phyloP scores from a whole-genome alignment of 2,113 vertebrate species.

The Pyrgilauda ruficollis region DNA sequence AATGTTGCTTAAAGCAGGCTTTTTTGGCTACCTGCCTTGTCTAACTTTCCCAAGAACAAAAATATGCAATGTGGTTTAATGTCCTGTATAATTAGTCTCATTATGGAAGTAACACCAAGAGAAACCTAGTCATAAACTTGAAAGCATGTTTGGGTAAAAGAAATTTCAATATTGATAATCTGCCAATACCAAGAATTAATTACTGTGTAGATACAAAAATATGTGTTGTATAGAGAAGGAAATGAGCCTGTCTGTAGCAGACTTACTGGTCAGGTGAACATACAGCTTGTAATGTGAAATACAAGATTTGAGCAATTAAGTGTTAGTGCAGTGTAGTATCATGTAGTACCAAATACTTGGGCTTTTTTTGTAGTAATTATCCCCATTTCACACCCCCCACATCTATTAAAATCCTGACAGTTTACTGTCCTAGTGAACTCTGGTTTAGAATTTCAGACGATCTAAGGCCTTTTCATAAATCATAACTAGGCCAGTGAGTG shows the following conservation, averaged over 20 bases:
- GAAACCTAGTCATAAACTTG: not conserved
- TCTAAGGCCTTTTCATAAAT: not conserved
- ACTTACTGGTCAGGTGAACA: not conserved
- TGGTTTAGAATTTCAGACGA: not conserved
- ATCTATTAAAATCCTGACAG: not conserved
- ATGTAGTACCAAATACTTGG: not conserved
- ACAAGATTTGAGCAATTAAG: not conserved
- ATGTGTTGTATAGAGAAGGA: not conserved
- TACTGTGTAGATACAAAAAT: not conserved
- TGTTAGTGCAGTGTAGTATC: not conserved
- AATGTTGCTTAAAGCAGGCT: not conserved
- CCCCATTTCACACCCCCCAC: not conserved
- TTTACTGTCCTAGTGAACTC: not conserved
- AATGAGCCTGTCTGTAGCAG: not conserved
- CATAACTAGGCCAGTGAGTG: not conserved
- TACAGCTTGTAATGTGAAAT: not conserved
- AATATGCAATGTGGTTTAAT: not conserved
- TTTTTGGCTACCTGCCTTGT: not conserved
- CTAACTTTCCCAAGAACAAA: not conserved
- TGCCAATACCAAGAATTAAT: not conserved
- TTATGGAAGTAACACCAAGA: not conserved
- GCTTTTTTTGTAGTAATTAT: not conserved
- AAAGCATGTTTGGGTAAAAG: not conserved
- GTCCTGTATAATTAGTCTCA: accelerated
- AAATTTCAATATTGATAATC: not conserved